These are phyloP conservation scores for Nothobranchius furzeri DNA, from an alignment of 2,113 vertebrate genomes.

Conservation along the genomic window DNA sequence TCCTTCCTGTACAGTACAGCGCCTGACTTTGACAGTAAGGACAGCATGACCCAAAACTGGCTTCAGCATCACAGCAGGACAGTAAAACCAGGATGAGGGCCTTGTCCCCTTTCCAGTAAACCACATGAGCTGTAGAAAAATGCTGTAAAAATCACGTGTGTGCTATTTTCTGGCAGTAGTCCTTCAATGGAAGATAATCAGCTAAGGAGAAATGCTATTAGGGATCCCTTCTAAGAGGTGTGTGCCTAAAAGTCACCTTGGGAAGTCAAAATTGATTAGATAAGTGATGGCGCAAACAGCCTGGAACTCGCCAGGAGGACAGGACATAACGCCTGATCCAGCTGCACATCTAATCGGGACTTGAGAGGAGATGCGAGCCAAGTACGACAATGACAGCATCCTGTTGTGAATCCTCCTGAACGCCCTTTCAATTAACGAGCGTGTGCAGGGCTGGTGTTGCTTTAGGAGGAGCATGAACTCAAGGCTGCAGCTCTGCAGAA, in stretches of 20 bases:
- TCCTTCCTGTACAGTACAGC: conserved; percentile 34
- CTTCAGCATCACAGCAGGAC: conserved; percentile 44
- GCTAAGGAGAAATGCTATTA: conserved; percentile 34
- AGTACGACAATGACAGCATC: conserved; percentile 59
- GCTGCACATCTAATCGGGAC: conserved; percentile 29
- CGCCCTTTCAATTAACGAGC: conserved; percentile 47
- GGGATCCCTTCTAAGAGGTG: conserved; percentile 46
- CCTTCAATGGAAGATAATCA: conserved; percentile 23
- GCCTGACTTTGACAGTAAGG: conserved; percentile 66
- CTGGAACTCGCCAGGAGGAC: conserved; percentile 38
- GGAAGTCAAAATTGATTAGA: conserved; percentile 68
- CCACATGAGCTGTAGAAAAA: not conserved
- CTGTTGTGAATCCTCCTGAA: conserved; percentile 52
- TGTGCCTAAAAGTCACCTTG: conserved; percentile 78
- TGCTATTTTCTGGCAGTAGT: conserved; percentile 20
- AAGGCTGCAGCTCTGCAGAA: conserved; percentile 61
- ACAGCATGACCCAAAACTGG: conserved; percentile 65
- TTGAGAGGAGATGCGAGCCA: conserved; percentile 27
- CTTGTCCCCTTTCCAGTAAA: conserved; percentile 24
- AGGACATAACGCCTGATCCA: conserved; percentile 15
- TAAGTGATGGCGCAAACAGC: conserved; percentile 70
- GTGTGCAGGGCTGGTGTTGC: conserved; percentile 48
- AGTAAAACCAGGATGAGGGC: conserved; percentile 37
- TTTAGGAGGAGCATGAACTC: conserved; percentile 34
- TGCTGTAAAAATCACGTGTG: not conserved